These are phyloP conservation scores for Eptesicus fuscus DNA, from an alignment of 2,113 vertebrate genomes.

Conservation along the genomic window DNA sequence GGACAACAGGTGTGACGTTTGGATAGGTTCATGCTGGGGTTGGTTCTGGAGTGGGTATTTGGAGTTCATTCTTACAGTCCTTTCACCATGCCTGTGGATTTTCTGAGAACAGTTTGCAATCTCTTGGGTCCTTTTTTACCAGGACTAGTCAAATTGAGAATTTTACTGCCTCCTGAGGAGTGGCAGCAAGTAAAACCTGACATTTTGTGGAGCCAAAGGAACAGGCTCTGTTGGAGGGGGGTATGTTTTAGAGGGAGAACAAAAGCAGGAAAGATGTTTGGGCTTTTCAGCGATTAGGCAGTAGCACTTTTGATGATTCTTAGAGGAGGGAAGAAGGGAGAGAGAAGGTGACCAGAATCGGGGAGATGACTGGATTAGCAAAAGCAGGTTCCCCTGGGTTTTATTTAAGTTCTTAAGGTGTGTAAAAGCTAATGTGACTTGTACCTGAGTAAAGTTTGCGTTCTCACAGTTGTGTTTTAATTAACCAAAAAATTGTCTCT, in stretches of 20 bases:
- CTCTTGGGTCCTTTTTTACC: neutral
- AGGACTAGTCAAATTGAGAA: conserved; percentile 37
- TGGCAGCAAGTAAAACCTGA: conserved; percentile 52
- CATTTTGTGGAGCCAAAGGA: conserved; percentile 32
- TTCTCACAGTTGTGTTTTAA: neutral
- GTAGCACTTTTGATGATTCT: conserved; percentile 44
- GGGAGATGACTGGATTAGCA: neutral
- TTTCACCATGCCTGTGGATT: conserved; percentile 36
- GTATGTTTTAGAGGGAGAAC: neutral
- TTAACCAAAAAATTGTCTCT: conserved; percentile 1
- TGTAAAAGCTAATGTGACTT: conserved; percentile 16
- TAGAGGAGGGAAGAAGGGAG: neutral
- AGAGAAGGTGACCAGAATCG: neutral
- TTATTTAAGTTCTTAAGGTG: neutral
- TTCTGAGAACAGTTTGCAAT: neutral
- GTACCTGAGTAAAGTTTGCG: neutral
- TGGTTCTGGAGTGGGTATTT: conserved; percentile 32
- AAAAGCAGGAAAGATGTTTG: conserved; percentile 32
- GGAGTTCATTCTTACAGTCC: neutral
- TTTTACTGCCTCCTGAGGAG: conserved; percentile 63
- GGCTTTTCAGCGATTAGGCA: neutral
- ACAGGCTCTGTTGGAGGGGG: neutral
- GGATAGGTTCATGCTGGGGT: neutral
- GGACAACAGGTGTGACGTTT: conserved; percentile 30
- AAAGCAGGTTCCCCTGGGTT: neutral